These are phyloP conservation scores for Notodonta dromedarius DNA, from an alignment of 2,888 invertebrate genomes.

Conservation along the genomic window DNA sequence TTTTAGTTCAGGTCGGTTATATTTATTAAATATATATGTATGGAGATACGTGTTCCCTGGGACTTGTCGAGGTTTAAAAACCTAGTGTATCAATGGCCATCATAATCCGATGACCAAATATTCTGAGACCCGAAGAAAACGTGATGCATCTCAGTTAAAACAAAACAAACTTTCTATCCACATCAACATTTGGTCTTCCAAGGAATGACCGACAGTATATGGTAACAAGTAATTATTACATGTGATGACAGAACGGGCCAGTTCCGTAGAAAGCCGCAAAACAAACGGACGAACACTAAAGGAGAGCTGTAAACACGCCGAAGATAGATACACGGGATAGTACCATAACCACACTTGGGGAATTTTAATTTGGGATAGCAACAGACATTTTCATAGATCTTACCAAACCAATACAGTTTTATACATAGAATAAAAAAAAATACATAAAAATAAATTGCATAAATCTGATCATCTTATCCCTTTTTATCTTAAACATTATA, in stretches of 20 bases:
- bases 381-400: background rate
- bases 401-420: too few species aligned
- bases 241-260: slow-evolving; percentile 10
- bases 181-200: background rate
- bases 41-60: too few species aligned
- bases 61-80: too few species aligned
- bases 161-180: background rate
- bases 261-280: slow-evolving; percentile 37
- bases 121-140: background rate
- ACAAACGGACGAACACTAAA: slow-evolving; percentile 33
- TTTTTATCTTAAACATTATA: background rate
- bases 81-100: too few species aligned
- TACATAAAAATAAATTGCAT: too few species aligned
- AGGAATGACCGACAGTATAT: slow-evolving; percentile 11
- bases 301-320: slow-evolving; percentile 27
- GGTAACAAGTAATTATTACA: slow-evolving; percentile 15
- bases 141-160: background rate
- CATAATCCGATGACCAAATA: too few species aligned
- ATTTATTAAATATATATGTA: too few species aligned
- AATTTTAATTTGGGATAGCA: slow-evolving; percentile 3
- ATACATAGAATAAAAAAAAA: too few species aligned
- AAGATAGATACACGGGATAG: slow-evolving; percentile 19
- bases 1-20: too few species aligned
- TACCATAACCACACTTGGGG: slow-evolving; percentile 14
- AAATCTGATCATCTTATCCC: too few species aligned